These are phyloP conservation scores for Cyrtorhinus lividipennis DNA, from an alignment of 1,140 invertebrate species.

Conservation along the genomic window DNA sequence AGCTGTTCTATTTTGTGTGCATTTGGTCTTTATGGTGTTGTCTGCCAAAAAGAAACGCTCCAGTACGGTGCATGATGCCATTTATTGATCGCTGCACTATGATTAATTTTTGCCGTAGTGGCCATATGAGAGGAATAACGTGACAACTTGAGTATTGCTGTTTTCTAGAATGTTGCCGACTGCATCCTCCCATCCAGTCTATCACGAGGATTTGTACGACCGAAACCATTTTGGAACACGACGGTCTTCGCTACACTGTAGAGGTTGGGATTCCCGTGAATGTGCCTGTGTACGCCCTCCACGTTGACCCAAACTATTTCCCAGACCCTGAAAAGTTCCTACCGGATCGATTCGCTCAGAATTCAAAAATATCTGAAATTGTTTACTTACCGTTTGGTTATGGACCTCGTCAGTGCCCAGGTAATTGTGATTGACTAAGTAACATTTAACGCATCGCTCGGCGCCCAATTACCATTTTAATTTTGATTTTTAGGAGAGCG, in stretches of 20 bases:
- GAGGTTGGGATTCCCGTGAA: constrained; percentile 33
- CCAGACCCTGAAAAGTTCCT: constrained; percentile 45
- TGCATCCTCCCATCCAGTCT: constrained; percentile 38
- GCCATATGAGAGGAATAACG: too few relatives aligned
- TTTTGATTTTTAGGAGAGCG: not conserved
- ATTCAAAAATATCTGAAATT: constrained; percentile 27
- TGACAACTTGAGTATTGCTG: too few relatives aligned
- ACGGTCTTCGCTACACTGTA: constrained; percentile 26
- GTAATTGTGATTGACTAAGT: constrained; percentile 10
- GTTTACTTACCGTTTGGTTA: constrained; percentile 45
- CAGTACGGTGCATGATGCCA: too few relatives aligned
- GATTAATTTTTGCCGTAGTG: too few relatives aligned
- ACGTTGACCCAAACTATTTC: constrained; percentile 37
- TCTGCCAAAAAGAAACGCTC: too few relatives aligned
- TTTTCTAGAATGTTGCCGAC: constrained; percentile 40
- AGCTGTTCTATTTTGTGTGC: too few relatives aligned
- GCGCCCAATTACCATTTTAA: too few relatives aligned
- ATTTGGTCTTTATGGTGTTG: too few relatives aligned
- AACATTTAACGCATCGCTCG: not conserved
- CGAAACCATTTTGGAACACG: not conserved
- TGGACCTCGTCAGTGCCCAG: constrained; percentile 41
- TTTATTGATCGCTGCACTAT: too few relatives aligned
- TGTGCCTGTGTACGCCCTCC: constrained; percentile 30
- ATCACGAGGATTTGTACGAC: constrained; percentile 34
- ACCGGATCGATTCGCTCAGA: constrained; percentile 44